A percentile compares a stretch with the other conserved stretches of the same genome.
Evolutionary conservation across 2,888 invertebrate species (phyloP).

Genomic region (Scaptomyza polygonia): DNA sequence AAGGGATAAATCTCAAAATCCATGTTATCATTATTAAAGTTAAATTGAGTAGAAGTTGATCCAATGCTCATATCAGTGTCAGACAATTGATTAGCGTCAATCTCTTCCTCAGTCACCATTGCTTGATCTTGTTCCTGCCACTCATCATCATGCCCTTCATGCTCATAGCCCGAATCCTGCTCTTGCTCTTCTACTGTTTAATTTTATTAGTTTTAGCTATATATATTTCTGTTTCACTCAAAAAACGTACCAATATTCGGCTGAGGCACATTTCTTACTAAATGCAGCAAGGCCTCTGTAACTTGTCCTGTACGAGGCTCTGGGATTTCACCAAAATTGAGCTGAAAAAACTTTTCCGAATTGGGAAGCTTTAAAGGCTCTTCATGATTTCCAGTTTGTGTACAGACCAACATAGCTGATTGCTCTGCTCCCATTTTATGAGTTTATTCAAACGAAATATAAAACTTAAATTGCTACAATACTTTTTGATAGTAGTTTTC

Average conservation of each 20-base stretch:
- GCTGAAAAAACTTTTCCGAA: slow-evolving; percentile 51
- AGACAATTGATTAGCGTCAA: slow-evolving; percentile 2
- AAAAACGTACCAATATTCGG: slow-evolving; percentile 11
- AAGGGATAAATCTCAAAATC: slow-evolving; percentile 24
- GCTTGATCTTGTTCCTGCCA: neutral
- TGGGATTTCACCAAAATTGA: slow-evolving; percentile 51
- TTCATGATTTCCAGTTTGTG: slow-evolving; percentile 53
- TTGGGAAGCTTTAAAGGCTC: slow-evolving; percentile 30
- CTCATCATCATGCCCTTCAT: slow-evolving; percentile 9
- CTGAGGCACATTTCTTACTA: slow-evolving; percentile 24
- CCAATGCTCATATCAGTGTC: slow-evolving; percentile 20
- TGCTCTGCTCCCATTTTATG: slow-evolving; percentile 65
- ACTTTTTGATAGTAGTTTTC: neutral
- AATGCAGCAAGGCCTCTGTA: slow-evolving; percentile 55
- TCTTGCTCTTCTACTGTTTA: slow-evolving; percentile 15
- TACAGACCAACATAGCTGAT: slow-evolving; percentile 59
- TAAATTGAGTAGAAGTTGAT: neutral
- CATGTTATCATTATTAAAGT: slow-evolving; percentile 5
- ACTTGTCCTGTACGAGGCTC: slow-evolving; percentile 56
- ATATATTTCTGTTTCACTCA: neutral
- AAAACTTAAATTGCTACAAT: neutral
- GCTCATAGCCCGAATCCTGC: slow-evolving; percentile 27
- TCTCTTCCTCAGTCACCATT: slow-evolving; percentile 1
- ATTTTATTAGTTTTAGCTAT: neutral
- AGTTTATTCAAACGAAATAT: neutral